Percentiles rank a stretch among this genome's conserved stretches.
phyloP scores from a whole-genome alignment of 2,888 invertebrate genomes.

The Phaonia tiefii region DNA sequence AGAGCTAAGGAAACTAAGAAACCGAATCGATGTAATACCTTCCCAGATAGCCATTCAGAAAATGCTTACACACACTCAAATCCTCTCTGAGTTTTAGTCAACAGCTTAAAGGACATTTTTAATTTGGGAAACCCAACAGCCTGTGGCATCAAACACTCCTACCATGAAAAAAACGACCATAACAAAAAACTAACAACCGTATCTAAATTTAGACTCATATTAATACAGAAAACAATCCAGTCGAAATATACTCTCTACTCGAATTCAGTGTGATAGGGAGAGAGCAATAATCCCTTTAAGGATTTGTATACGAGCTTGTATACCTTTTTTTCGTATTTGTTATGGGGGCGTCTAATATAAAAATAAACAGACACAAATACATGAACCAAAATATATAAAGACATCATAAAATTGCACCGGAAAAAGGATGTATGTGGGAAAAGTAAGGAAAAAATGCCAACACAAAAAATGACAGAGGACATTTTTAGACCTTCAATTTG shows the following conservation, averaged over 20 bases:
- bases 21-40: background rate
- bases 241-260: too few species aligned
- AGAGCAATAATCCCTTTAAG: background rate
- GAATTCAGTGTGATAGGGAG: too few species aligned
- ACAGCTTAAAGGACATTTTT: constrained; percentile 11
- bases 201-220: too few species aligned
- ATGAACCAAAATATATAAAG: background rate
- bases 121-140: constrained; percentile 6
- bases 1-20: too few species aligned
- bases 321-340: background rate
- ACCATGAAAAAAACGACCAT: background rate
- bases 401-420: constrained; percentile 1
- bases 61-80: background rate
- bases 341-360: background rate
- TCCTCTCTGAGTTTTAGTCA: background rate
- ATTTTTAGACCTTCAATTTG: background rate
- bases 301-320: background rate
- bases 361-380: constrained; percentile 9
- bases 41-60: background rate
- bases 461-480: background rate
- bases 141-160: constrained; percentile 1
- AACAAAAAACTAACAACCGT: background rate
- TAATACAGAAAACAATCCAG: too few species aligned
- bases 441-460: background rate
- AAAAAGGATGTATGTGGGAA: background rate